These are phyloP conservation scores for Theretra japonica DNA, from an alignment of 2,888 invertebrate species.

Conservation along the genomic window DNA sequence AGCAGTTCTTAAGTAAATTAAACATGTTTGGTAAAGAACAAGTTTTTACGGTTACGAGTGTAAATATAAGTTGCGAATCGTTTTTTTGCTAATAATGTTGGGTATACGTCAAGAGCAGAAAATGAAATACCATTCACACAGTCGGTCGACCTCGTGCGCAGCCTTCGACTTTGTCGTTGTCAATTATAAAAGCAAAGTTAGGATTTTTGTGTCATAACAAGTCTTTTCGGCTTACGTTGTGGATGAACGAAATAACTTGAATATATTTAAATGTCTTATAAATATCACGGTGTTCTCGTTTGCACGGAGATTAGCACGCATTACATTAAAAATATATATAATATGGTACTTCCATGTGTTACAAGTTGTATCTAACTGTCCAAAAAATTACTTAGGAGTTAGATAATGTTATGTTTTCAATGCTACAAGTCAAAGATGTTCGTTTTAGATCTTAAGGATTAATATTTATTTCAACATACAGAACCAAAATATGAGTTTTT, in stretches of 20 bases:
- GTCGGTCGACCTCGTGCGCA: slow-evolving; percentile 72
- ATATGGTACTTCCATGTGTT: too few species aligned
- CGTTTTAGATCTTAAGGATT: too few species aligned
- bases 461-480: too few species aligned
- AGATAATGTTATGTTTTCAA: too few species aligned
- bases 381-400: too few species aligned
- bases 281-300: too few species aligned
- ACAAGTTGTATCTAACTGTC: too few species aligned
- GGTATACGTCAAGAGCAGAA: slow-evolving; percentile 37
- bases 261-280: background rate
- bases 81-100: slow-evolving; percentile 3
- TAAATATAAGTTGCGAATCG: background rate
- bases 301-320: too few species aligned
- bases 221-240: background rate
- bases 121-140: slow-evolving; percentile 60
- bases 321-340: too few species aligned
- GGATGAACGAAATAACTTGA: background rate
- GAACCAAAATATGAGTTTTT: background rate
- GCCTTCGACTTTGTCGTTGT: slow-evolving; percentile 58
- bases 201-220: background rate
- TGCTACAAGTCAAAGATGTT: too few species aligned
- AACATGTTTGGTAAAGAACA: background rate
- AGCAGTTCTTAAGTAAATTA: background rate
- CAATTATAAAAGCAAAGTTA: slow-evolving; percentile 27
- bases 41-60: background rate